Percentiles rank a stretch among this genome's conserved stretches.
These are phyloP conservation scores for Micronycteris hirsuta DNA, from an alignment of 2,113 vertebrate species.

Conservation along the genomic window DNA sequence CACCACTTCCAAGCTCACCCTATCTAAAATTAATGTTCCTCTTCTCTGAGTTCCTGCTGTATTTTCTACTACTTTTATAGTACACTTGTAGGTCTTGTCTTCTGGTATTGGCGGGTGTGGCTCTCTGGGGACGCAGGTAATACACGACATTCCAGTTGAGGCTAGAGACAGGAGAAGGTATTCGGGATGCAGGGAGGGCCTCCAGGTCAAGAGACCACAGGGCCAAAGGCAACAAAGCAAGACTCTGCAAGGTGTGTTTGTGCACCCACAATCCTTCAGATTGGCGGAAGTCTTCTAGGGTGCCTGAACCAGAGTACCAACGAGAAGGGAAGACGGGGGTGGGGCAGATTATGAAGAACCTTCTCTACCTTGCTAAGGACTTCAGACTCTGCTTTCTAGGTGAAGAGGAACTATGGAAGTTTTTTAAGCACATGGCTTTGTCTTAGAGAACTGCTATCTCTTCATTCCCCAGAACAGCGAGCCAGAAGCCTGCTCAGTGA, in stretches of 20 bases:
- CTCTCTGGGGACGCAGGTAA: background rate
- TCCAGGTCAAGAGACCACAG: background rate
- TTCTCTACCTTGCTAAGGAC: background rate
- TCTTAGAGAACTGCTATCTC: background rate
- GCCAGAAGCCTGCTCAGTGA: background rate
- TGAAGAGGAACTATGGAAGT: background rate
- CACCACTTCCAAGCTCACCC: background rate
- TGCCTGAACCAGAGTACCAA: background rate
- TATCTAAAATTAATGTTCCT: background rate
- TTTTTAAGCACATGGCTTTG: background rate
- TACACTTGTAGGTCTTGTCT: background rate
- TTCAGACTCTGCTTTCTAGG: background rate
- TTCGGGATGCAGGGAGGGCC: background rate
- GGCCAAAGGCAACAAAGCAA: background rate
- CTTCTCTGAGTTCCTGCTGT: too few species aligned
- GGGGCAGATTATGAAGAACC: background rate
- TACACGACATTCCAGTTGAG: background rate
- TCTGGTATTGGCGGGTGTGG: background rate
- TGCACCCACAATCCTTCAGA: background rate
- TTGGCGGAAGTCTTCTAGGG: background rate
- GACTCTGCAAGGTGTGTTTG: background rate
- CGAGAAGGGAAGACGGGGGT: background rate
- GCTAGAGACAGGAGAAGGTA: background rate
- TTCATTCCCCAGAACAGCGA: background rate
- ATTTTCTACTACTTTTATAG: background rate